Evolutionary conservation across 2,888 invertebrate genomes (phyloP).

Genomic region (Entomobrya proxima): DNA sequence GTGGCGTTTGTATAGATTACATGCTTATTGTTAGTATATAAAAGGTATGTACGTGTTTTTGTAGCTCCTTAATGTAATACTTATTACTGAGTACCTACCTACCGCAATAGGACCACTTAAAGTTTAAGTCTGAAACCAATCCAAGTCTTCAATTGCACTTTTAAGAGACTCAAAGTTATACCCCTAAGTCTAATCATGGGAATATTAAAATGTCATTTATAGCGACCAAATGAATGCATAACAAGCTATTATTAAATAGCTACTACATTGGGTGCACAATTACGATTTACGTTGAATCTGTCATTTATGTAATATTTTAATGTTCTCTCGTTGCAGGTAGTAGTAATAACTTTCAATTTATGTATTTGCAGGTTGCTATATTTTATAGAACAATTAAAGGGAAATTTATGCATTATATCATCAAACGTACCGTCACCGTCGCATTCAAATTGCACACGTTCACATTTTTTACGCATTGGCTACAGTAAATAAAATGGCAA

Average conservation of each 20-base stretch:
- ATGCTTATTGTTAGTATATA: neutral
- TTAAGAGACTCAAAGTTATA: too few relatives aligned
- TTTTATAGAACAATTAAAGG: neutral
- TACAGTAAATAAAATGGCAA: too few relatives aligned
- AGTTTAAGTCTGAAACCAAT: too few relatives aligned
- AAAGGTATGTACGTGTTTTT: neutral
- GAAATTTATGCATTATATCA: neutral
- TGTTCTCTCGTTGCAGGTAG: neutral
- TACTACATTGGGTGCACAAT: neutral
- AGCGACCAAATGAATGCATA: neutral
- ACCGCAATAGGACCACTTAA: too few relatives aligned
- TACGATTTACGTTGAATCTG: constrained; percentile 1
- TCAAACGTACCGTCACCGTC: too few relatives aligned
- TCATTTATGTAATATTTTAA: neutral
- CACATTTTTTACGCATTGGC: too few relatives aligned
- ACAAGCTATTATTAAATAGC: neutral
- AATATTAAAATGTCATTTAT: neutral
- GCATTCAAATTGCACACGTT: neutral
- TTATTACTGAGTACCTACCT: too few relatives aligned
- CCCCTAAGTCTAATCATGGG: neutral
- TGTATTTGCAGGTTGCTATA: neutral
- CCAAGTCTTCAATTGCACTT: too few relatives aligned
- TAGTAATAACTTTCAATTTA: constrained; percentile 8
- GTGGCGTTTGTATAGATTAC: neutral
- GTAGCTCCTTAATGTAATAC: too few relatives aligned